Base-by-base conservation (phyloP, 2,113 vertebrate genomes). In the Pardalotus punctatus region DNA sequence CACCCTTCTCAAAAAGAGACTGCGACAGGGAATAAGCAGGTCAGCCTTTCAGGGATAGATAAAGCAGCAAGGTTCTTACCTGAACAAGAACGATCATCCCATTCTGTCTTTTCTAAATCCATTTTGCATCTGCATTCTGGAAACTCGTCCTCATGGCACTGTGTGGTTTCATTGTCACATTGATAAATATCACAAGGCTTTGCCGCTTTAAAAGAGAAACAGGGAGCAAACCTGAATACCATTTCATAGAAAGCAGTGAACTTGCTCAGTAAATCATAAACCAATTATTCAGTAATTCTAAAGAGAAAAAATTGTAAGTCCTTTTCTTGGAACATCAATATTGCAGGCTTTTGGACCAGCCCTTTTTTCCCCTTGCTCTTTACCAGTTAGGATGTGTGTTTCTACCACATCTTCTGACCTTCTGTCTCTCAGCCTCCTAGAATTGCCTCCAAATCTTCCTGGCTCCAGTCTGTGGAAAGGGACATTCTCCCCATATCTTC, bases 141-240 rank as follows among this genome's bases (percentile, higher is more conserved):
- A 78, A 40, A 4, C 1, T 0, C 0, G 0, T 0, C 0, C 0
- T 11, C 40, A 0, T 0, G 0, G 6, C 97, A 97, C 0, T 0
- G 0, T 23, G 97, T 92, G 33, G 97, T 97, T 10, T 0, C 0
- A 0, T 0, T 0, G 47, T 97, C 91, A 76, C 97, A 97, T 5
- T 0, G 1, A 38, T 45, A 92, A 72, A 2, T 0, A 5, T 0
- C 19, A 77, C 97, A 97, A 3, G 23, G 1, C 1, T 0, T 1
- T 33, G 14, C 4, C 38, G 0, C 92, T 47, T 88, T 88, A 89
- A 95, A 93, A 89, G 22, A 85, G 57, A 93, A 94, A 66, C 2
- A 57, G n/a, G 47, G 78, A 93, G 16, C 11, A 90, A 88, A 76
- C 18, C 5, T 80, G 36, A 77, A n/a, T 48, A 27, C 10, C 22